These are phyloP conservation scores for Acanthisitta chloris DNA, from an alignment of 2,113 vertebrate genomes.

Conservation along the genomic window DNA sequence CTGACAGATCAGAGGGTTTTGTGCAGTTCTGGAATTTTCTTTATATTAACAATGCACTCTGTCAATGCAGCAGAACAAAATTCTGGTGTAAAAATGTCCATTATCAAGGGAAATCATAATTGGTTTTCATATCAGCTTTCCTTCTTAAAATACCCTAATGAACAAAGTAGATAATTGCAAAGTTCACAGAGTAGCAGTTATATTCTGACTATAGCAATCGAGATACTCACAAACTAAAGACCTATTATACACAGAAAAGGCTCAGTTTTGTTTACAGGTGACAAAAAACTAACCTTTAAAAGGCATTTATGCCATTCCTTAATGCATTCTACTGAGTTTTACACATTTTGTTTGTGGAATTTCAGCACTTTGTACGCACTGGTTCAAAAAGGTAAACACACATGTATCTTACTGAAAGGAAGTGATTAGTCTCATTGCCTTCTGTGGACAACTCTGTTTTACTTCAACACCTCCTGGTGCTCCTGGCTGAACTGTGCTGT, in stretches of 20 bases:
- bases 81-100: not conserved
- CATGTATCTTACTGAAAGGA: not conserved
- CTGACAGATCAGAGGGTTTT: not conserved
- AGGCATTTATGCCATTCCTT: not conserved
- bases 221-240: not conserved
- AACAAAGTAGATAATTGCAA: constrained; percentile 25
- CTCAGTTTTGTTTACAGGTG: not conserved
- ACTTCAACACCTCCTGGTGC: not conserved
- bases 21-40: not conserved
- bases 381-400: not conserved
- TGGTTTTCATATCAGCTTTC: constrained; percentile 16
- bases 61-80: not conserved
- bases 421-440: not conserved
- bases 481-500: not conserved
- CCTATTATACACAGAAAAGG: not conserved
- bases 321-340: not conserved
- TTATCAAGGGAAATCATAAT: constrained; percentile 15
- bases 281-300: not conserved
- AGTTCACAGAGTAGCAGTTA: constrained; percentile 9
- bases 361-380: not conserved
- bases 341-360: not conserved
- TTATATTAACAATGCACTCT: not conserved
- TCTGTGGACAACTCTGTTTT: not conserved
- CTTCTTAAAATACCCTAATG: constrained; percentile 24
- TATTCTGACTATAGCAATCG: not conserved